Evolutionary conservation across 2,888 invertebrate genomes (phyloP), one percentile per base, ranked within the genome.

Genomic region (Nomada goodeniana): DNA sequence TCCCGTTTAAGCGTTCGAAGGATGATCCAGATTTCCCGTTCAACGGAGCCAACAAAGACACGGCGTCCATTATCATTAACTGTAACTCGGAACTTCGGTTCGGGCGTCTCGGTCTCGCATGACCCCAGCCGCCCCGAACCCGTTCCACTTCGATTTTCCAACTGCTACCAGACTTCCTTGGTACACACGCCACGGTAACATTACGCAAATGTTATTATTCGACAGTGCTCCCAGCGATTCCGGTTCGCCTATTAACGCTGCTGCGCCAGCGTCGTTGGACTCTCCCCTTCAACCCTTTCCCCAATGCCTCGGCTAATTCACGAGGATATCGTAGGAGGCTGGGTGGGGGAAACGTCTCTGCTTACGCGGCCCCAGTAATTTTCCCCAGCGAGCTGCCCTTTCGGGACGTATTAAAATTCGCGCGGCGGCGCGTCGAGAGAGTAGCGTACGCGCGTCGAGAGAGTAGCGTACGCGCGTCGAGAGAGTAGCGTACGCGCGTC

Each of bases 141-240:
- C 47, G 7, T 7, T 9, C 1, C n/a, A 44, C 15, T 7, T 1
- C 26, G 23, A 26, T 20, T n/a, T 10, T 13, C 71, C 50, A 53
- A 50, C 20, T 23, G 11, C 18, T 73, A 63, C 26, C n/a, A 55
- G 11, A 23, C 36, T 23, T 13, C 20, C 29, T 53, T 10, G 42
- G 50, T 20, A 64, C 75, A 53, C 50, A 55, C 47, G 50, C 64
- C n/a, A 36, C 68, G 71, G 20, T 53, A 61, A 18, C 65, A 76
- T 82, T 79, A 78, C 60, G 73, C 60, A 76, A 84, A 84, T 82
- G 78, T 76, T 82, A 82, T 77, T 83, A 78, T 78, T 71, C 74
- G 55, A 61, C 75, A 15, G 53, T 52, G 53, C 18, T 65, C 23
- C 65, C 50, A 50, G 47, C 47, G 53, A 23, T 36, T 52, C 44